These are phyloP conservation scores for Heliconius erato DNA, from an alignment of 2,888 invertebrate species.

Conservation along the genomic window DNA sequence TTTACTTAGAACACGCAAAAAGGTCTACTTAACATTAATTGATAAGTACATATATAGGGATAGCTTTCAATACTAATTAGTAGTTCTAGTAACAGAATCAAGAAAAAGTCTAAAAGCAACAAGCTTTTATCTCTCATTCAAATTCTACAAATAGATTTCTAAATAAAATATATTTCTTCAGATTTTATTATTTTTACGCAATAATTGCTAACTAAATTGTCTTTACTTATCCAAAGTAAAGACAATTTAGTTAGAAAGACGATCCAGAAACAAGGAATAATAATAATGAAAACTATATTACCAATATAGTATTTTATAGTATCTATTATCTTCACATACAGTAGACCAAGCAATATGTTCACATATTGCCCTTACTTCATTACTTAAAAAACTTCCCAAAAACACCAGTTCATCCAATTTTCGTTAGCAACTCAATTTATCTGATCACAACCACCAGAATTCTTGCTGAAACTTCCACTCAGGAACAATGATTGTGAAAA, in stretches of 20 bases:
- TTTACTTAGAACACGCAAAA: background rate
- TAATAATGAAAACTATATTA: too few relatives aligned
- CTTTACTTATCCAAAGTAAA: too few relatives aligned
- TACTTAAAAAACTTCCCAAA: constrained; percentile 14
- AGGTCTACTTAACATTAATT: constrained; percentile 9
- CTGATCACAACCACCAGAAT: constrained; percentile 37
- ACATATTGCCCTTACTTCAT: background rate
- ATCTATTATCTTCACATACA: background rate
- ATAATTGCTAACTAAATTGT: background rate
- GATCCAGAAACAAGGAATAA: background rate
- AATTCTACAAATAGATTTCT: constrained; percentile 6
- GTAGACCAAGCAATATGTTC: background rate
- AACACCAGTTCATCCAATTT: constrained; percentile 31
- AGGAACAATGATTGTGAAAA: constrained; percentile 56
- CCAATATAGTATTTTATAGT: background rate
- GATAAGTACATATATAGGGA: constrained; percentile 4
- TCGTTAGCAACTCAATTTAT: constrained; percentile 38
- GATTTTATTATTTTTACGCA: background rate
- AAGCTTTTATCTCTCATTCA: constrained; percentile 8
- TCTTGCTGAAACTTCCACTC: constrained; percentile 41
- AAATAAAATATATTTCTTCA: background rate
- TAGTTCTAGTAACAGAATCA: constrained; percentile 8
- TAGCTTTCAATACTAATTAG: constrained; percentile 1
- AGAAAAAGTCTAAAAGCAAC: background rate
- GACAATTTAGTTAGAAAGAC: background rate